phyloP scores from a whole-genome alignment of 1,140 invertebrate species.

The Dermatophagoides farinae region DNA sequence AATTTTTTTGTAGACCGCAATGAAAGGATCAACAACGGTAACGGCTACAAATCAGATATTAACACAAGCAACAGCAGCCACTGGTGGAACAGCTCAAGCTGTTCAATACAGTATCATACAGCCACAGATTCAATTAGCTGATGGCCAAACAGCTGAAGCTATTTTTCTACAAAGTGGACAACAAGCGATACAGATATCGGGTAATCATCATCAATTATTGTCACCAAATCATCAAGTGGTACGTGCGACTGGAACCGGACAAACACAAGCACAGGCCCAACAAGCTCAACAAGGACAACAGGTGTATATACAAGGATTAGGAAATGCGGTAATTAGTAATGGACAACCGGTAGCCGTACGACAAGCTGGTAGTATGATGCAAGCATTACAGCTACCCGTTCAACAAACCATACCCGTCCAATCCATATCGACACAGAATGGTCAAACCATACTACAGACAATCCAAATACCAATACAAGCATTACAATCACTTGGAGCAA shows the following conservation, averaged over 20 bases:
- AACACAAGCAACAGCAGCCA: conserved; percentile 29
- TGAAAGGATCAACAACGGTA: conserved; percentile 3
- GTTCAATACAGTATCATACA: conserved; percentile 36
- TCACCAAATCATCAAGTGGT: conserved; percentile 19
- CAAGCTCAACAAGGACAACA: conserved; percentile 1
- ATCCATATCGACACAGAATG: conserved; percentile 65
- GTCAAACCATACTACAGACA: conserved; percentile 78
- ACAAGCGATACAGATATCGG: conserved; percentile 22
- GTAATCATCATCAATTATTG: conserved; percentile 26
- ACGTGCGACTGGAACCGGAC: conserved; percentile 6
- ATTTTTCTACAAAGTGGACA: conserved; percentile 51
- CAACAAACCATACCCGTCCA: conserved; percentile 69
- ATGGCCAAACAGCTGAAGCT: conserved; percentile 56
- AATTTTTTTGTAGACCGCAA: neutral
- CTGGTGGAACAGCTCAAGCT: conserved; percentile 28
- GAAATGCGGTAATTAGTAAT: conserved; percentile 19
- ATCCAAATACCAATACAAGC: conserved; percentile 70
- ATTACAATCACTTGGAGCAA: conserved; percentile 33
- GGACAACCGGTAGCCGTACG: conserved; percentile 55
- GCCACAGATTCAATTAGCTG: conserved; percentile 47
- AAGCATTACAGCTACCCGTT: conserved; percentile 50
- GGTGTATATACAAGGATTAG: conserved; percentile 21
- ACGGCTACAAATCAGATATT: conserved; percentile 22
- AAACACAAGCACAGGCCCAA: conserved; percentile 22
- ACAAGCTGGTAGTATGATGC: conserved; percentile 26